phyloP scores from a whole-genome alignment of 2,113 vertebrate genomes.

The Eretmodus cyanostictus region DNA sequence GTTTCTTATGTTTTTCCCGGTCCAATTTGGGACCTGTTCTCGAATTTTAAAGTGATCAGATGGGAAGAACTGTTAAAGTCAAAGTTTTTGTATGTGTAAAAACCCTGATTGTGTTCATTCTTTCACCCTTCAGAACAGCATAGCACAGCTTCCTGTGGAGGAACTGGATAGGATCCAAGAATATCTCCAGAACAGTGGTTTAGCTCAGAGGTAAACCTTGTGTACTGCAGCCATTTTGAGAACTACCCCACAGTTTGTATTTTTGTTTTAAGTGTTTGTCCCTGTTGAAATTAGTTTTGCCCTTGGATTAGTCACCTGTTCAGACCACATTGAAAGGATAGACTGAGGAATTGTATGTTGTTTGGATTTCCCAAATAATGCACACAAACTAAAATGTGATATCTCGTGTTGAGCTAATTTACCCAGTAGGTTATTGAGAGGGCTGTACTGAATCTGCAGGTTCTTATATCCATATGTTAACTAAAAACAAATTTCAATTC shows the following conservation, averaged over 20 bases:
- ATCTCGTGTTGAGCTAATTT: not conserved
- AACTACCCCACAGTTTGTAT: fast-evolving
- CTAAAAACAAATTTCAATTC: fast-evolving
- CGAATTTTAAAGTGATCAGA: not conserved
- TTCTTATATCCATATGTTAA: not conserved
- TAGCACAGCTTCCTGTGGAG: slow-evolving; percentile 87
- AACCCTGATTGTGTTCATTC: not conserved
- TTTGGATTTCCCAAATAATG: not conserved
- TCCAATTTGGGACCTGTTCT: not conserved
- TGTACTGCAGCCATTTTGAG: not conserved
- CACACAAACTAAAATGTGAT: not conserved
- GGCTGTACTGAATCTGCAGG: not conserved
- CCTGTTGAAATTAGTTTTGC: not conserved
- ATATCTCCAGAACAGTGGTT: slow-evolving; percentile 85
- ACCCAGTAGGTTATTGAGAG: not conserved
- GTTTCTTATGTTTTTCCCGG: fast-evolving
- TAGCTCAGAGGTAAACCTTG: slow-evolving; percentile 83
- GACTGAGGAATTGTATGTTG: not conserved
- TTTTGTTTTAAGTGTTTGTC: not conserved
- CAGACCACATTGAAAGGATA: not conserved
- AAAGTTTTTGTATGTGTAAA: not conserved
- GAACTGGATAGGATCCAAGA: slow-evolving; percentile 92
- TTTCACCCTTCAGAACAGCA: slow-evolving; percentile 77
- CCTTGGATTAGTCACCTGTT: not conserved
- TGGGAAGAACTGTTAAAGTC: not conserved